These are phyloP conservation scores for Macrotis lagotis DNA, from an alignment of 2,113 vertebrate species.

Conservation along the genomic window DNA sequence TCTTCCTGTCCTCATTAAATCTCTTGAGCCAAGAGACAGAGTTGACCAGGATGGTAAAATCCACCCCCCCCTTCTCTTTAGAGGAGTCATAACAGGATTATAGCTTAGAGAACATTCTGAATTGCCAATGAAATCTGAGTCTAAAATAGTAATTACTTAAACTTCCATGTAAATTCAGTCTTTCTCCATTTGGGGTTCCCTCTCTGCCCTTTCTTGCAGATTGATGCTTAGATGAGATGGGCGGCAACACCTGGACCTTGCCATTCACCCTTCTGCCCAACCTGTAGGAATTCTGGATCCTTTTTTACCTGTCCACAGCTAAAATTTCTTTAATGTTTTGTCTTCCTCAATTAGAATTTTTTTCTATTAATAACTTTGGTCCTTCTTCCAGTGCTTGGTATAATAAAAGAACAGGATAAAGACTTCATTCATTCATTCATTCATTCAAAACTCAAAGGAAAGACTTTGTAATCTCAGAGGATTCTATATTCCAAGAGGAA, in stretches of 20 bases:
- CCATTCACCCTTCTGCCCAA: not conserved
- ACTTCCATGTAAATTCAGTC: not conserved
- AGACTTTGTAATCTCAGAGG: not conserved
- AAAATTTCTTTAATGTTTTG: not conserved
- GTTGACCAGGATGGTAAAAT: constrained; percentile 11
- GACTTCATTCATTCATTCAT: not conserved
- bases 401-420: not conserved
- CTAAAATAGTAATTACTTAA: constrained; percentile 18
- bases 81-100: not conserved
- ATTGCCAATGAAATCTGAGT: constrained; percentile 10
- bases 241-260: not conserved
- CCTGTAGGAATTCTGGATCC: not conserved
- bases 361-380: not conserved
- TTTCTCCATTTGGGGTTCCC: not conserved
- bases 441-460: not conserved
- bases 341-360: not conserved
- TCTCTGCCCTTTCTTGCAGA: not conserved
- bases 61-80: constrained; percentile 15
- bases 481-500: not conserved
- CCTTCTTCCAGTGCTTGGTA: not conserved
- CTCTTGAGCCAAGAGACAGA: not conserved
- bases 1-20: constrained; percentile 59
- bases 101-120: constrained; percentile 14
- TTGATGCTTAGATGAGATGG: not conserved
- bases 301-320: too few relatives aligned